Percentiles rank a stretch among this genome's conserved stretches.
Evolutionary conservation across 2,797 vertebrate genomes (phyloP).

Genomic region (Natrix natrix): DNA sequence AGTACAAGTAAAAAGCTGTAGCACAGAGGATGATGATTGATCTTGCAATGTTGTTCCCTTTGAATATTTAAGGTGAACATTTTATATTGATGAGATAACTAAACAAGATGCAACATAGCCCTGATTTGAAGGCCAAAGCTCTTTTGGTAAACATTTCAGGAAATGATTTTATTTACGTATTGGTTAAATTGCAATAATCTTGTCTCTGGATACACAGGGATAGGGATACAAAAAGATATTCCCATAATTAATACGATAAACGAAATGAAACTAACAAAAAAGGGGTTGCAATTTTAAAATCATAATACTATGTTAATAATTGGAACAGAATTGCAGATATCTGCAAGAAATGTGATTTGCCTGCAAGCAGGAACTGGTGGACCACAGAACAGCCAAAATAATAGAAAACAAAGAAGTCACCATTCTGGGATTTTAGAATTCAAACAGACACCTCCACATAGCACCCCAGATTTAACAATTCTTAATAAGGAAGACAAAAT

Average conservation of each 20-base stretch:
- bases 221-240: slow-evolving; percentile 6
- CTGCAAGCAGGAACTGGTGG: not conserved
- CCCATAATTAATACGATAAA: slow-evolving; percentile 61
- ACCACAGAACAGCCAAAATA: not conserved
- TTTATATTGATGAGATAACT: not conserved
- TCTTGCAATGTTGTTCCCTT: not conserved
- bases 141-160: slow-evolving; percentile 5
- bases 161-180: not conserved
- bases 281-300: not conserved
- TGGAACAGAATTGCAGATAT: not conserved
- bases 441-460: not conserved
- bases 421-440: not conserved
- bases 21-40: not conserved
- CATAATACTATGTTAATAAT: not conserved
- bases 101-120: slow-evolving; percentile 7
- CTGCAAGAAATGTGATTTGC: not conserved
- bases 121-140: not conserved
- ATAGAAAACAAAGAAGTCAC: not conserved
- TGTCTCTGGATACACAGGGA: slow-evolving; percentile 31
- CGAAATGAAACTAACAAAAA: slow-evolving; percentile 22
- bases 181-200: slow-evolving; percentile 23
- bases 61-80: slow-evolving; percentile 11
- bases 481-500: not conserved
- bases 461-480: not conserved
- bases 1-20: not conserved